Percentiles rank a stretch among this genome's conserved stretches.
Evolutionary conservation across 2,113 vertebrate species (phyloP).

Genomic region (Acanthochromis polyacanthus): DNA sequence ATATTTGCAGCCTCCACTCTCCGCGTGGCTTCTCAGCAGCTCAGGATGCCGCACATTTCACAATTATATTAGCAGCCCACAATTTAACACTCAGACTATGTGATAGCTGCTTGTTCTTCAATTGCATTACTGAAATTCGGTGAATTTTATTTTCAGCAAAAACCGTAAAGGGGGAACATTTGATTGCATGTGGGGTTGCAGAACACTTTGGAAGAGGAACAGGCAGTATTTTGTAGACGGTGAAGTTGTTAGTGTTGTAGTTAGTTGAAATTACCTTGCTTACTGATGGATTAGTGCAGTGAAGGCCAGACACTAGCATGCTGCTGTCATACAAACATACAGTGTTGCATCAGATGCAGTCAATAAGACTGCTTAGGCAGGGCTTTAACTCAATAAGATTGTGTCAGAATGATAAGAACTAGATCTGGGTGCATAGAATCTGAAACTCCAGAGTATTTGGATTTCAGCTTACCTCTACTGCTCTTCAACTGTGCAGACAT

Average conservation of each 20-base stretch:
- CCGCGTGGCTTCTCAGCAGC: slow-evolving; percentile 22
- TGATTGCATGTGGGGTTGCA: no score
- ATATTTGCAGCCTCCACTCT: slow-evolving; percentile 29
- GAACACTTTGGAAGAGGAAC: no score
- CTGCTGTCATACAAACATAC: no score
- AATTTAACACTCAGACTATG: slow-evolving; percentile 10
- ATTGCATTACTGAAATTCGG: background rate
- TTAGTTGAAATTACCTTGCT: no score
- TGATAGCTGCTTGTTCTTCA: background rate
- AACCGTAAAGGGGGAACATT: background rate
- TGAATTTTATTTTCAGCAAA: background rate
- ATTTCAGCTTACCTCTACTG: no score
- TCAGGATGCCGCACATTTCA: slow-evolving; percentile 21
- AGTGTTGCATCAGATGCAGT: background rate
- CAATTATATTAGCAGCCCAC: slow-evolving; percentile 11
- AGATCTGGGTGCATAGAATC: background rate
- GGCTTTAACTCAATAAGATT: background rate
- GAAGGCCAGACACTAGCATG: background rate
- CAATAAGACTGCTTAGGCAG: background rate
- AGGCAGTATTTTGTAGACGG: no score
- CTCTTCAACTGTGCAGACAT: background rate
- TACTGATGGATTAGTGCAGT: no score
- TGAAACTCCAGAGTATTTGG: background rate
- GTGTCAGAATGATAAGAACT: background rate
- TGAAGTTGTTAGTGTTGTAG: no score